Evolutionary conservation across 2,797 vertebrate species (phyloP), one percentile per base, ranked within the genome.

Genomic region (Eulemur coronatus): DNA sequence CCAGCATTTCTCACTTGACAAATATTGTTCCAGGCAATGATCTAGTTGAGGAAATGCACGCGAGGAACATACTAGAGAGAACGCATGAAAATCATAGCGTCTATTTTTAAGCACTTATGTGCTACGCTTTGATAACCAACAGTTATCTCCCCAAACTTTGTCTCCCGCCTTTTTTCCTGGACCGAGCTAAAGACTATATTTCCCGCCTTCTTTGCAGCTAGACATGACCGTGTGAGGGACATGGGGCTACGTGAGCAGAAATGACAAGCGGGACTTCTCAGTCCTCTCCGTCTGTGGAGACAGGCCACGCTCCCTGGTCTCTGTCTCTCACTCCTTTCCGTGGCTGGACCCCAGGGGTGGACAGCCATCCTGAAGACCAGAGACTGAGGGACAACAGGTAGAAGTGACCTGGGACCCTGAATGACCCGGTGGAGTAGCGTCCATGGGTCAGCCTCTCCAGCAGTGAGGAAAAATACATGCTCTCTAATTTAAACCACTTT

Each of bases 191-290:
- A 82, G n/a, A 63, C 38, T 28, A 52, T 33, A 4, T 65, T 69
- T 12, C 24, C 48, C 10, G 12, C 5, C 33, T 70, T 61, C 30
- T 85, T 38, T 63, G 18, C 18, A 46, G 5, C 18, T 0, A 76
- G 55, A 9, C 30, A 28, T n/a, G 38, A 9, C 67, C 52, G 7
- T 3, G 15, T 73, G 67, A 48, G n/a, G 0, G 70, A 48, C 50
- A 18, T 1, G 5, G n/a, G 20, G 3, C 50, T 26, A 0, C 18
- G 5, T 35, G 33, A 78, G 8, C 38, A 18, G 38, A 61, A 65
- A 46, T 1, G 24, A 26, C 30, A 24, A 3, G 11, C 3, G 22
- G 22, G 18, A 13, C 17, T 33, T 48, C 17, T 6, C 15, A 1
- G 59, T 14, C 50, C 82, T 43, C 52, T n/a, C 57, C 28, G 15